A percentile compares a stretch with the other conserved stretches of the same genome.
These are phyloP conservation scores for Leptinotarsa lineolata DNA, from an alignment of 1,140 invertebrate species.

Conservation along the genomic window DNA sequence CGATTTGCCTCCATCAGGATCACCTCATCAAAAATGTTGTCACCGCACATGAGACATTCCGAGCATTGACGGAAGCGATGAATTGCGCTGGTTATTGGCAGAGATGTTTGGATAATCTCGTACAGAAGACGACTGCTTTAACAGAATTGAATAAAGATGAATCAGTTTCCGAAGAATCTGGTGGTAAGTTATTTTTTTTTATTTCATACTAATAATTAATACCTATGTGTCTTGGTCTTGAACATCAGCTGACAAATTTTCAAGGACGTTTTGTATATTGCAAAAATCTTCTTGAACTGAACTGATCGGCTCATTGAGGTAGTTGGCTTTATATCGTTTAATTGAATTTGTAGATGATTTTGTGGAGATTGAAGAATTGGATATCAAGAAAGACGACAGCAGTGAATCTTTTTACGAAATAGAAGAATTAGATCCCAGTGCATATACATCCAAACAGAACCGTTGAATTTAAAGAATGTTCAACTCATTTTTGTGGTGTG, in stretches of 20 bases:
- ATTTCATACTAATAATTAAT: background rate
- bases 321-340: background rate
- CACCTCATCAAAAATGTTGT: constrained; percentile 47
- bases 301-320: no score
- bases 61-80: constrained; percentile 46
- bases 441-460: no score
- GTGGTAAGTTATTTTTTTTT: background rate
- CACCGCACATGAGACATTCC: constrained; percentile 45
- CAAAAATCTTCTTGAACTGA: no score
- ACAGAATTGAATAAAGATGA: constrained; percentile 10
- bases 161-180: background rate
- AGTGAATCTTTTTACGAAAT: constrained; percentile 41
- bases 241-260: no score
- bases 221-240: no score
- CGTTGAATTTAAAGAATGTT: no score
- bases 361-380: constrained; percentile 20
- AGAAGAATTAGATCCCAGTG: constrained; percentile 30
- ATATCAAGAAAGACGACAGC: constrained; percentile 24
- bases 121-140: constrained; percentile 38
- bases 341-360: background rate
- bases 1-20: constrained; percentile 20
- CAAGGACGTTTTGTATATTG: no score
- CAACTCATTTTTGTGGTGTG: no score
- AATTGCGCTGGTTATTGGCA: constrained; percentile 48
- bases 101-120: constrained; percentile 43